Percentiles rank a stretch among this genome's conserved stretches.
These are phyloP conservation scores for Eptesicus fuscus DNA, from an alignment of 2,113 vertebrate genomes.

Conservation along the genomic window DNA sequence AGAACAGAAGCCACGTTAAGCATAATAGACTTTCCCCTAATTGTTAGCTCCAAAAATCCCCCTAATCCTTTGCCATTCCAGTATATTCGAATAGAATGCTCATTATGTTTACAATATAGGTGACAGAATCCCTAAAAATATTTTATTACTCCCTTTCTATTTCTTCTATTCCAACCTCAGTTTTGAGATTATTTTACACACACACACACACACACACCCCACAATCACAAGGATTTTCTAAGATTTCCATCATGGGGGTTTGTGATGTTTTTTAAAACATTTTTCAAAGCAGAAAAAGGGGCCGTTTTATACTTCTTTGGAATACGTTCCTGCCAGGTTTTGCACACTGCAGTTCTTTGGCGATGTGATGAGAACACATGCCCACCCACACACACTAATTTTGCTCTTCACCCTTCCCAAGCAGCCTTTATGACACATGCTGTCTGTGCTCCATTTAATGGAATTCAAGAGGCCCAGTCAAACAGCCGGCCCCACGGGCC, in stretches of 20 bases:
- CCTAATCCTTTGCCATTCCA: neutral
- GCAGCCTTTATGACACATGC: constrained; percentile 61
- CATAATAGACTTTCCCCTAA: neutral
- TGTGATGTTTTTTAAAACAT: constrained; percentile 22
- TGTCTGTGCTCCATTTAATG: constrained; percentile 9
- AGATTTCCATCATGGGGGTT: neutral
- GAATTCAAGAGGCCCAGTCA: constrained; percentile 49
- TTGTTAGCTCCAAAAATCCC: neutral
- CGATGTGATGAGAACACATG: constrained; percentile 43
- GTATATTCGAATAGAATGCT: neutral
- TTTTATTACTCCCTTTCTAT: neutral
- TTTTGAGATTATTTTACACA: constrained; percentile 6
- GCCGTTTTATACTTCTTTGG: constrained; percentile 46
- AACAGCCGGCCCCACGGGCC: neutral
- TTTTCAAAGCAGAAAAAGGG: constrained; percentile 43
- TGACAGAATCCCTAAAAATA: neutral
- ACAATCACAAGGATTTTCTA: constrained; percentile 9
- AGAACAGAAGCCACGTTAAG: neutral
- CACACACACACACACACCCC: neutral
- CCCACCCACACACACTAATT: constrained; percentile 69
- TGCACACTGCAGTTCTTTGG: constrained; percentile 48
- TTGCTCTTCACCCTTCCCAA: constrained; percentile 55
- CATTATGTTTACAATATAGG: neutral
- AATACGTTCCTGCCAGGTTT: constrained; percentile 55
- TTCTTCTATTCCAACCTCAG: neutral